These are phyloP conservation scores for Cheilosia scutellata DNA, from an alignment of 2,888 invertebrate genomes.

Conservation along the genomic window DNA sequence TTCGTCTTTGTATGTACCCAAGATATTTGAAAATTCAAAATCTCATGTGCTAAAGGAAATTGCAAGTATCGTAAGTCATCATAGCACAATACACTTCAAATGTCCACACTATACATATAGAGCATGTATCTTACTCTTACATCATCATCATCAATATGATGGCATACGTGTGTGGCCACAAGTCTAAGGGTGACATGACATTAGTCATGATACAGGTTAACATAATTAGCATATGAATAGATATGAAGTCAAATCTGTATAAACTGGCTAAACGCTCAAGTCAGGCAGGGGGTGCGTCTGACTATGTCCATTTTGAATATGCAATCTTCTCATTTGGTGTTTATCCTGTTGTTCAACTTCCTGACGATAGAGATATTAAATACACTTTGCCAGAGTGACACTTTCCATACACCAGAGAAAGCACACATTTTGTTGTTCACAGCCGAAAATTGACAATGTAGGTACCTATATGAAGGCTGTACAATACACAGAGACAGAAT, in stretches of 20 bases:
- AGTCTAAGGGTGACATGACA: conserved; percentile 4
- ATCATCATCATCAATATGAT: conserved; percentile 14
- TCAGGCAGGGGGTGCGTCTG: neutral
- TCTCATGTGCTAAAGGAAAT: too few relatives aligned
- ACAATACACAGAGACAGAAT: neutral
- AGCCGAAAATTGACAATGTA: neutral
- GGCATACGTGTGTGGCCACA: conserved; percentile 13
- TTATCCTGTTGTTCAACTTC: neutral
- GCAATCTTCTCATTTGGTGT: neutral
- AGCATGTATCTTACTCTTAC: neutral
- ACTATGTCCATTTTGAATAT: too few relatives aligned
- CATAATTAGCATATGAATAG: conserved; percentile 13
- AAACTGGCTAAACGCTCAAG: conserved; percentile 14
- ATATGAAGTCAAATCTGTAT: conserved; percentile 38
- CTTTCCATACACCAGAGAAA: too few relatives aligned
- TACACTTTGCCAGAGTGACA: too few relatives aligned
- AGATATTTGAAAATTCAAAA: too few relatives aligned
- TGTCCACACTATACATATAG: too few relatives aligned
- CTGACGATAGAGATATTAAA: neutral
- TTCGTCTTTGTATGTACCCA: too few relatives aligned
- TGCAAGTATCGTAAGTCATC: too few relatives aligned
- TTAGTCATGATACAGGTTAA: neutral
- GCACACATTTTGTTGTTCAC: too few relatives aligned
- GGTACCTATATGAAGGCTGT: neutral
- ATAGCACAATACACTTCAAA: too few relatives aligned